Percentiles rank a stretch among this genome's conserved stretches.
Conservation (phyloP, 1,140 invertebrate species). For the Caerostris extrusa region DNA sequence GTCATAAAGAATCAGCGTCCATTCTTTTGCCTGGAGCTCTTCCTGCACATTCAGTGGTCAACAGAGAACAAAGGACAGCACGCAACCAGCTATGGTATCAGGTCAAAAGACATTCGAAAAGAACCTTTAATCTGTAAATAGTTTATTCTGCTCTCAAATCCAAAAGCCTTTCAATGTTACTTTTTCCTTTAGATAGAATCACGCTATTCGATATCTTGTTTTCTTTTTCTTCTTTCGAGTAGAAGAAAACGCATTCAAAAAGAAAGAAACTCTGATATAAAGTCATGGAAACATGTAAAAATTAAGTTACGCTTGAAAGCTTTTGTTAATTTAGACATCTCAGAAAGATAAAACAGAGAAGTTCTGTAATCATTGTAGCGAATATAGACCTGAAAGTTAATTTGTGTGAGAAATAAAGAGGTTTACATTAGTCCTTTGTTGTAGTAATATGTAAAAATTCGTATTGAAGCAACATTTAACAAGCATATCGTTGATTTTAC, state of each 20-base stretch:
- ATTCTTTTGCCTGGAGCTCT: not conserved
- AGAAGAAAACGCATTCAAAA: not conserved
- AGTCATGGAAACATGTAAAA: not conserved
- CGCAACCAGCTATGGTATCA: not conserved
- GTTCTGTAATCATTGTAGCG: not conserved
- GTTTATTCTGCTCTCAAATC: slow-evolving; percentile 28
- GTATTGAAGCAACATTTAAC: no score
- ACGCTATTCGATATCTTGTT: slow-evolving; percentile 27
- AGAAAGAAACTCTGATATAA: not conserved
- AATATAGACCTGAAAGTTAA: slow-evolving; percentile 12
- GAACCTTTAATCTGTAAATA: slow-evolving; percentile 32
- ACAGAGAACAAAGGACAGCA: slow-evolving; percentile 22
- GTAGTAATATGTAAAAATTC: no score
- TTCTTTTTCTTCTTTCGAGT: not conserved
- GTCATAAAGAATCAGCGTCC: slow-evolving; percentile 28
- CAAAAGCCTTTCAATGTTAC: not conserved
- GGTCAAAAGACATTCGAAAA: slow-evolving; percentile 48
- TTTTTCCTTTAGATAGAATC: slow-evolving; percentile 36
- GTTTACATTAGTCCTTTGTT: no score
- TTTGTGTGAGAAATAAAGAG: not conserved
- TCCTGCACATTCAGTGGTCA: slow-evolving; percentile 27
- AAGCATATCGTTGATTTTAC: no score
- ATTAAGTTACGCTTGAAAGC: slow-evolving; percentile 12
- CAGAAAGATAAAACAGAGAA: not conserved
- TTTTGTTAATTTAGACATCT: slow-evolving; percentile 11